These are phyloP conservation scores for Sula dactylatra DNA, from an alignment of 2,113 vertebrate genomes.

Conservation along the genomic window DNA sequence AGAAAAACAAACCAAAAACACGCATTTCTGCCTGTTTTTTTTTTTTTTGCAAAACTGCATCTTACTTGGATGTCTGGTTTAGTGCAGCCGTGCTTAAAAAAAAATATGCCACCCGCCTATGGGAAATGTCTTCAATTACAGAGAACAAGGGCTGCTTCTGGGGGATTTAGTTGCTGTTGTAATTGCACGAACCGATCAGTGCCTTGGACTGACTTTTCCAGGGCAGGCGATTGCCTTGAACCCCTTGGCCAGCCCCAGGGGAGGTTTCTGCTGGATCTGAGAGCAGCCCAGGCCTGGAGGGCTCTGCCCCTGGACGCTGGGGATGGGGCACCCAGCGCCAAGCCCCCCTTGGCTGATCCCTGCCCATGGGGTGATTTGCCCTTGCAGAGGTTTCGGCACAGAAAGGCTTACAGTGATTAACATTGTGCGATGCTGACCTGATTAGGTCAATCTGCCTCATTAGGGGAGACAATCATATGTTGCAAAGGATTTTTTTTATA, in stretches of 20 bases:
- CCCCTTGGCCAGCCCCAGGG: not conserved
- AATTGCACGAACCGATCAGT: not conserved
- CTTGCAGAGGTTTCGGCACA: not conserved
- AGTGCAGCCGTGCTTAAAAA: not conserved
- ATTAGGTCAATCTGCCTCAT: conserved; percentile 16
- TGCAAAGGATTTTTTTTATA: not conserved
- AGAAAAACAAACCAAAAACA: not conserved
- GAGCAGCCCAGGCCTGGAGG: not conserved
- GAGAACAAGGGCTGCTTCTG: not conserved
- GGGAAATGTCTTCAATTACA: conserved; percentile 21
- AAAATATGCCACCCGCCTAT: not conserved
- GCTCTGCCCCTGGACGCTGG: accelerated
- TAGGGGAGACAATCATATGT: not conserved
- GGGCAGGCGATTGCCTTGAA: not conserved
- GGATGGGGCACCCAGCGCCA: not conserved
- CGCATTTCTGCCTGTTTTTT: not conserved
- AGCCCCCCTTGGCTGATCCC: not conserved
- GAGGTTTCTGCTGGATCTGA: not conserved
- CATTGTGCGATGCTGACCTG: not conserved
- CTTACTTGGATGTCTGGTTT: not conserved
- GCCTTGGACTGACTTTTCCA: not conserved
- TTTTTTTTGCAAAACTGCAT: not conserved
- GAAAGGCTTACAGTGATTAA: conserved; percentile 6
- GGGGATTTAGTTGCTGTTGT: not conserved
- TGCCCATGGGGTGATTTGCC: not conserved